These are phyloP conservation scores for Leguminivora glycinivorella DNA, from an alignment of 1,140 invertebrate species.

Conservation along the genomic window DNA sequence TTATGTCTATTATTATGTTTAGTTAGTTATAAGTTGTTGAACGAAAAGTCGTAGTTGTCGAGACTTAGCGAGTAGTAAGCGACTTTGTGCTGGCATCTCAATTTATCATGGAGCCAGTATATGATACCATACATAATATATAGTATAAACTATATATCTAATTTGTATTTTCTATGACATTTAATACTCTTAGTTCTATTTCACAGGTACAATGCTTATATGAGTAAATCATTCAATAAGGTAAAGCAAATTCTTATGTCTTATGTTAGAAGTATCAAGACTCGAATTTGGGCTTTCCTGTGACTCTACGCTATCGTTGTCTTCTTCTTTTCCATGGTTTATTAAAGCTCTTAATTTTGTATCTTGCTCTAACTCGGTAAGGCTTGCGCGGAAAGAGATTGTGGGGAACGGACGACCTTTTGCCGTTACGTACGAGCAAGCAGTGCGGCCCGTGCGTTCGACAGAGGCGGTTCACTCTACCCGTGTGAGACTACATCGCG, in stretches of 20 bases:
- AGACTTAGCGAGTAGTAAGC: too few species aligned
- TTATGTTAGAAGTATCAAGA: slow-evolving; percentile 75
- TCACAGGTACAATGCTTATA: slow-evolving; percentile 49
- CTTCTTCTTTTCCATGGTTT: slow-evolving; percentile 45
- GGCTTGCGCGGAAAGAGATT: slow-evolving; percentile 79
- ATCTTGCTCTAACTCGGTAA: slow-evolving; percentile 65
- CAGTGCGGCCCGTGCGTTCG: slow-evolving; percentile 74
- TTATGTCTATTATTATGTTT: too few species aligned
- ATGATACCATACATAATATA: too few species aligned
- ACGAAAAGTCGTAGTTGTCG: too few species aligned
- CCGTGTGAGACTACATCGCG: slow-evolving; percentile 51
- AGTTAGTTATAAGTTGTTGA: too few species aligned
- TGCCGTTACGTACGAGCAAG: slow-evolving; percentile 70
- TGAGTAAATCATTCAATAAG: slow-evolving; percentile 72
- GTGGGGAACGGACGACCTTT: slow-evolving; percentile 78
- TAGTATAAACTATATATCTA: too few species aligned
- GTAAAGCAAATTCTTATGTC: slow-evolving; percentile 69
- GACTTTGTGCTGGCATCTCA: too few species aligned
- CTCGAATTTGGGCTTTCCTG: slow-evolving; percentile 74
- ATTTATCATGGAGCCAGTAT: too few species aligned
- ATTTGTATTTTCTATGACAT: too few species aligned
- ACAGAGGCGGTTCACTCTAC: slow-evolving; percentile 58
- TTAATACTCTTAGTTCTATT: background rate
- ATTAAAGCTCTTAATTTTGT: slow-evolving; percentile 38
- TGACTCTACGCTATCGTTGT: slow-evolving; percentile 54